phyloP scores from a whole-genome alignment of 2,888 invertebrate species.

The Charanyca ferruginea region DNA sequence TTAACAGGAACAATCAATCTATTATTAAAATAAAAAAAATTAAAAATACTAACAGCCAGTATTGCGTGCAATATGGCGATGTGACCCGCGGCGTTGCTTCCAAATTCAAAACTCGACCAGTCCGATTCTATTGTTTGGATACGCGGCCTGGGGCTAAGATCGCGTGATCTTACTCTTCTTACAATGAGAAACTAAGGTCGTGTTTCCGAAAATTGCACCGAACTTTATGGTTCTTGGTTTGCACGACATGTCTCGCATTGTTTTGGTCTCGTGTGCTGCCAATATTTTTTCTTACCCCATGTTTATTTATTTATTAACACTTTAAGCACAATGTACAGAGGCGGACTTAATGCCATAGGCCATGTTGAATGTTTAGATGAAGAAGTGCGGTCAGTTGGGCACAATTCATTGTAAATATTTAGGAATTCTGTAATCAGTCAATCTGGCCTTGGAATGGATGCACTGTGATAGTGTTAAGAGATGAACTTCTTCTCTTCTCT shows the following conservation, averaged over 20 bases:
- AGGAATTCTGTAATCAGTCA: no score
- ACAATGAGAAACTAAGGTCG: constrained; percentile 67
- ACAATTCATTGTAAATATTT: background rate
- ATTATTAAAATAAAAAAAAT: constrained; percentile 52
- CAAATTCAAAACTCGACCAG: constrained; percentile 74
- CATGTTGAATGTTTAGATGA: background rate
- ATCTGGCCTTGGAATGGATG: no score
- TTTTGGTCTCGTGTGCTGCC: background rate
- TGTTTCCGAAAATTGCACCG: constrained; percentile 39
- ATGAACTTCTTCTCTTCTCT: no score
- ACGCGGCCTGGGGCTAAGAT: constrained; percentile 70
- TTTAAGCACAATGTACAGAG: no score
- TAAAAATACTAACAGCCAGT: constrained; percentile 63
- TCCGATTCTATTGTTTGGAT: constrained; percentile 61
- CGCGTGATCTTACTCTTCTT: constrained; percentile 75
- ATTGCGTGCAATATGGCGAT: constrained; percentile 86
- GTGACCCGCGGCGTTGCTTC: constrained; percentile 78
- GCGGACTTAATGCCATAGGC: no score
- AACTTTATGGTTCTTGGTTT: constrained; percentile 16
- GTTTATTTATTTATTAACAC: no score
- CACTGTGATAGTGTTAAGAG: no score
- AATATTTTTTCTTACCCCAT: background rate
- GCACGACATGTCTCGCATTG: background rate
- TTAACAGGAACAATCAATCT: constrained; percentile 33
- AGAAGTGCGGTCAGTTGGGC: background rate